phyloP scores from a whole-genome alignment of 2,113 vertebrate species.

The Leptobrachium ailaonicum region DNA sequence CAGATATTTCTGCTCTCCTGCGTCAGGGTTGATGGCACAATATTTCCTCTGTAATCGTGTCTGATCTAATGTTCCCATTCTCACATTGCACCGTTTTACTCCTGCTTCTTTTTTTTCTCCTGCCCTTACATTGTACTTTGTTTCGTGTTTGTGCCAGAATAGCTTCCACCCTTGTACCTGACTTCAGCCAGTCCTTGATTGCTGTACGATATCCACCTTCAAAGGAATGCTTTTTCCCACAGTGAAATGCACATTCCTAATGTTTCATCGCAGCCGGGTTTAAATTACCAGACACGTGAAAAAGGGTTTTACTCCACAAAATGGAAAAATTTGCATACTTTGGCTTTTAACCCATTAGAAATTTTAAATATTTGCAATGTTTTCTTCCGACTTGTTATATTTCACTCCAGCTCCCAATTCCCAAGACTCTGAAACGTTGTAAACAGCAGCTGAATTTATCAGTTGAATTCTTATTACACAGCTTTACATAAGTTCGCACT shows the following conservation, averaged over 20 bases:
- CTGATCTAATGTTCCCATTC: conserved; percentile 38
- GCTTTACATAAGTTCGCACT: too few relatives aligned
- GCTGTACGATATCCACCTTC: conserved; percentile 4
- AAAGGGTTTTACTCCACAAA: too few relatives aligned
- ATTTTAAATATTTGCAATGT: too few relatives aligned
- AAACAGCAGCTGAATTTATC: too few relatives aligned
- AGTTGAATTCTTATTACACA: too few relatives aligned
- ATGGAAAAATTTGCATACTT: too few relatives aligned
- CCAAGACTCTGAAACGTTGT: too few relatives aligned
- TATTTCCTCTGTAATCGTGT: conserved; percentile 31
- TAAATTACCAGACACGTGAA: too few relatives aligned
- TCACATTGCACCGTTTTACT: conserved; percentile 18
- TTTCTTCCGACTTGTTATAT: too few relatives aligned
- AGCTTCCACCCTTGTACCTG: conserved; percentile 16
- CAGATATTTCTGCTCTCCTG: conserved; percentile 28
- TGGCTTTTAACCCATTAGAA: too few relatives aligned
- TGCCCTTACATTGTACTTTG: conserved; percentile 18
- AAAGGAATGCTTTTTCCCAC: conserved; percentile 1
- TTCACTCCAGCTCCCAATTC: too few relatives aligned
- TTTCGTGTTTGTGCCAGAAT: conserved; percentile 21
- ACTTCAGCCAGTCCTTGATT: conserved; percentile 3
- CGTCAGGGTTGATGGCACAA: conserved; percentile 19
- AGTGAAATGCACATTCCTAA: conserved; percentile 3
- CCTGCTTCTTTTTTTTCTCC: not conserved
- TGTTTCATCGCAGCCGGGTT: too few relatives aligned